A percentile compares a stretch with the other conserved stretches of the same genome.
Conservation (phyloP, 2,113 vertebrate genomes). For the Cathartes aura region DNA sequence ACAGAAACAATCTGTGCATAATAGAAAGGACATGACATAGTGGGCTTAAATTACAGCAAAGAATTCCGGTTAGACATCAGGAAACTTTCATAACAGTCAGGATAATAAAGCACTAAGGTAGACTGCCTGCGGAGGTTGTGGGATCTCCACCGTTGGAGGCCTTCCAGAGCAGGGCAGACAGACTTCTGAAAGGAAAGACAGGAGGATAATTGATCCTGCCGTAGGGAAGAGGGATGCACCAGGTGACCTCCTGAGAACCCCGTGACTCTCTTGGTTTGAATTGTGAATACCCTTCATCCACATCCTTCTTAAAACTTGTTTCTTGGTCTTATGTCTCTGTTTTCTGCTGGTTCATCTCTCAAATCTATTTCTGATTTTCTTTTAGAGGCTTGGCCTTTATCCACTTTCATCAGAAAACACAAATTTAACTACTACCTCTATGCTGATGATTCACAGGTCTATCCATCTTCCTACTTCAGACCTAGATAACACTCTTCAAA, state of each 20-base stretch:
- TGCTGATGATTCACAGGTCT: constrained; percentile 47
- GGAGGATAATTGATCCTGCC: constrained; percentile 21
- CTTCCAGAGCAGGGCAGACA: constrained; percentile 50
- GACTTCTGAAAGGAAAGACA: constrained; percentile 36
- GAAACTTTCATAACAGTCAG: constrained; percentile 66
- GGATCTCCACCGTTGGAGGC: constrained; percentile 43
- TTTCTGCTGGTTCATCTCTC: not conserved
- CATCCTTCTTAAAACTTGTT: not conserved
- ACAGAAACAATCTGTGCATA: constrained; percentile 59
- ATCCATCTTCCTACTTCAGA: not conserved
- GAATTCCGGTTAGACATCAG: constrained; percentile 64
- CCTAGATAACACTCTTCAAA: constrained; percentile 7
- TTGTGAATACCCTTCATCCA: not conserved
- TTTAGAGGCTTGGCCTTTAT: constrained; percentile 44
- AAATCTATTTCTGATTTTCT: not conserved
- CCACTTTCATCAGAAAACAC: constrained; percentile 35
- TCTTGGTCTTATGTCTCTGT: not conserved
- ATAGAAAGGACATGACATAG: constrained; percentile 68
- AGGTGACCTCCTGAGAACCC: not conserved
- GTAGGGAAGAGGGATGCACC: not conserved
- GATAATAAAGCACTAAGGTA: constrained; percentile 59
- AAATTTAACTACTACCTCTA: constrained; percentile 20
- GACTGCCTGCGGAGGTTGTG: constrained; percentile 50
- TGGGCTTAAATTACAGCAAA: constrained; percentile 52
- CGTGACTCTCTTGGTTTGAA: not conserved